Conservation (phyloP, 53 echinoderm and acorn worm genomes). For the Antedon mediterranea region DNA sequence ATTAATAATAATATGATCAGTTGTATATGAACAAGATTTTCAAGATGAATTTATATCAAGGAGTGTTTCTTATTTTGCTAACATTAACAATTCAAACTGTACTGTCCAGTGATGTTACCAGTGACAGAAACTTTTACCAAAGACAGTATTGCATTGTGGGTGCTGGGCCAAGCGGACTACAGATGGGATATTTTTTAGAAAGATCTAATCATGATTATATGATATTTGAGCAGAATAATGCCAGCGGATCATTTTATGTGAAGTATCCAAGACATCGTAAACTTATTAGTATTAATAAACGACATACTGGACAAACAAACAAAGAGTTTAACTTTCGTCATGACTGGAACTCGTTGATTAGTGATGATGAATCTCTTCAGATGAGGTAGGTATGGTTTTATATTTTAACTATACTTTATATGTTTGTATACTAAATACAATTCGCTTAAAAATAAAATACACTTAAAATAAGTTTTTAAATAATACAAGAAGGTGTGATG, state of each 20-base stretch:
- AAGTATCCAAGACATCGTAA: conserved; percentile 81
- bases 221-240: conserved; percentile 69
- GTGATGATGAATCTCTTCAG: conserved; percentile 72
- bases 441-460: no score
- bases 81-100: background rate
- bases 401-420: no score
- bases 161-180: conserved; percentile 79
- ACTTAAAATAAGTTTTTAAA: no score
- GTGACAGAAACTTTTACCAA: background rate
- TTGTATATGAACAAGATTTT: no score
- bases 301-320: conserved; percentile 87
- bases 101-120: no score
- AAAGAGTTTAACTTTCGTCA: conserved; percentile 92
- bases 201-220: conserved; percentile 59
- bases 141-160: conserved; percentile 75
- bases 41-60: background rate
- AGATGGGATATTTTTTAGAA: conserved; percentile 93
- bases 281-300: conserved; percentile 91
- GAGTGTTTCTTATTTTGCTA: background rate
- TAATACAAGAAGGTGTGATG: no score
- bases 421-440: no score
- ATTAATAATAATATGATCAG: no score
- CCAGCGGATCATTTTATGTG: conserved; percentile 59
- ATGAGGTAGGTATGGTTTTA: conserved; percentile 88
- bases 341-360: conserved; percentile 94